phyloP scores from a whole-genome alignment of 2,888 invertebrate genomes.

The Antitype chi region DNA sequence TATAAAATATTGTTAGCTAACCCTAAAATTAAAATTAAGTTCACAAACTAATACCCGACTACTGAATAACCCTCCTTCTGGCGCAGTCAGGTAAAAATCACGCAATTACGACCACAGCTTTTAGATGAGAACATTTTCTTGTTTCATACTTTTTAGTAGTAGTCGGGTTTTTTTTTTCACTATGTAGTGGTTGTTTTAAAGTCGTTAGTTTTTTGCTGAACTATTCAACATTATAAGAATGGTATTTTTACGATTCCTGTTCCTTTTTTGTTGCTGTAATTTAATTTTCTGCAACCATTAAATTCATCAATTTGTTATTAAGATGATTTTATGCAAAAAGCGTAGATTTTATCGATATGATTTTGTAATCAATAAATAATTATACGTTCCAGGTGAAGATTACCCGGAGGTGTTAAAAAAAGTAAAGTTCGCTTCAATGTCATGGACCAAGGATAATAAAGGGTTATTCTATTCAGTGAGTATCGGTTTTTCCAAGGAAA shows the following conservation, averaged over 20 bases:
- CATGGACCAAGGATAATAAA: conserved; percentile 98
- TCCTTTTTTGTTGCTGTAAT: not conserved
- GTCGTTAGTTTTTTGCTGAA: not conserved
- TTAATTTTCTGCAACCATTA: not conserved
- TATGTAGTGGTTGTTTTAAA: not conserved
- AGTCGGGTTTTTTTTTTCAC: not conserved
- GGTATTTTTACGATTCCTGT: not conserved
- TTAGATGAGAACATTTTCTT: no score
- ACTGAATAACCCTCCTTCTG: no score
- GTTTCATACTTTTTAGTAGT: no score
- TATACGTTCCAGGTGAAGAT: conserved; percentile 92
- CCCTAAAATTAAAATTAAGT: no score
- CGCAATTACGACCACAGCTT: no score
- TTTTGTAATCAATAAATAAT: conserved; percentile 8
- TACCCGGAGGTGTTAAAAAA: conserved; percentile 97
- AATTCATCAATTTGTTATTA: not conserved
- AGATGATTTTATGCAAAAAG: not conserved
- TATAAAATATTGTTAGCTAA: no score
- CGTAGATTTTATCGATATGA: not conserved
- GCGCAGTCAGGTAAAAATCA: no score
- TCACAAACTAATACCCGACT: no score
- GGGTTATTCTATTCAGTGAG: conserved; percentile 98
- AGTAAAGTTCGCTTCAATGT: conserved; percentile 97
- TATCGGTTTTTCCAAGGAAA: conserved; percentile 10
- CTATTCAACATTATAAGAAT: not conserved